Evolutionary conservation across 1,140 invertebrate genomes (phyloP), one percentile per base, ranked within the genome.

Genomic region (Micrasema longulum): DNA sequence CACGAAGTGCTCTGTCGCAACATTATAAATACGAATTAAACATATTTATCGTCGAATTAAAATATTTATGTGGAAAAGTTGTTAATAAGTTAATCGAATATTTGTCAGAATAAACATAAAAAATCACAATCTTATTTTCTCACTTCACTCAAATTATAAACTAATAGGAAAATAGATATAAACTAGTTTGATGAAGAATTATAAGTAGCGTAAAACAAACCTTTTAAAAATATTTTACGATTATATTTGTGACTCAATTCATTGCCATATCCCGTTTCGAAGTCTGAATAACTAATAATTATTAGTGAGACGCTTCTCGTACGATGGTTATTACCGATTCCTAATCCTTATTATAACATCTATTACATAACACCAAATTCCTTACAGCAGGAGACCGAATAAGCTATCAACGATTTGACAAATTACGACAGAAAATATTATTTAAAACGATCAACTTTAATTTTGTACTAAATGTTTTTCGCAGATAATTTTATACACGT

Each of bases 381-480:
- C 55, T 20, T 22, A n/a, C n/a, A 5, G 22, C 48, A 41, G 18
- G 36, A 41, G 16, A 60, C 55, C 35, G 35, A 60, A 41, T 60
- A 60, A 14, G 7, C 55, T 60, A 60, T 60, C 35, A 60, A 60
- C 55, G 41, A 41, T 41, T 60, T 60, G 55, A 60, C 55, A 31
- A 60, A 12, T 3, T 20, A 60, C 55, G 55, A 60, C 55, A 26
- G 23, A 20, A 36, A 57, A 20, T 60, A 60, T 43, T 60, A 57
- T 57, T 60, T 16, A 60, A 60, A 60, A 60, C 55, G 55, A 60
- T 60, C 55, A 60, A 60, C 41, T 60, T 31, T 41, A 60, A 60
- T 60, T 60, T 60, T 60, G 26, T 22, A 18, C 26, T 31, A 31
- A 31, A 31, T 31, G 7, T 31, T 38, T 60, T 60, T 31, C 23